Evolutionary conservation across 2,888 invertebrate genomes (phyloP), one percentile per base, ranked within the genome.

Genomic region (Synanthedon andrenaeformis): DNA sequence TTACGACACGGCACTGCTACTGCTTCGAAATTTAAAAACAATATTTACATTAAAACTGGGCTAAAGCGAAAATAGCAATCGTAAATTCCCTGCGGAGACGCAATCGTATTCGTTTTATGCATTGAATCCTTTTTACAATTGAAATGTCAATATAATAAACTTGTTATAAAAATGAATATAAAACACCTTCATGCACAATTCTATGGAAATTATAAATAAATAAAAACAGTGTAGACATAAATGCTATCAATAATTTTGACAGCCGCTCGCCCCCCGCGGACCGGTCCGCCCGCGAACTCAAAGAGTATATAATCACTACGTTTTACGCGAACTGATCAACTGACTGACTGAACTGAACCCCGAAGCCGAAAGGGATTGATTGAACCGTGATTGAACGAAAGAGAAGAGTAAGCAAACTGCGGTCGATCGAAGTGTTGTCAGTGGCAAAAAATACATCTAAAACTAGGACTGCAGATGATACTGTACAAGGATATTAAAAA

Each of bases 31-130:
- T 70, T 17, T 66, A 74, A 78, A 77, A 76, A 81, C 81, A 83
- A 82, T 85, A 82, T 83, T 82, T 82, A 82, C 78, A 69, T 72
- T 74, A 70, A 71, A 81, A 77, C 70, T 76, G 76, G 74, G 77
- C 76, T 79, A 70, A 74, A 82, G 84, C 76, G 76, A 82, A 85
- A 86, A 86, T 86, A 85, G 82, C 66, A 17, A 49, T 49, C 49
- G 19, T 19, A 10, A 23, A 17, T 14, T 13, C 13, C 6, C n/a
- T 2, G 19, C 19, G 12, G 17, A 49, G 49, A 49, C 19, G 23
- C 35, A 35, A 35, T 35, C 35, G 35, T 10, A 8, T 45, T 12
- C 11, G 11, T 13, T 23, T 12, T 45, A 45, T 45, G 6, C 6
- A 49, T 12, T 19, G 17, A 13, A 13, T 12, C 6, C 1, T 17